Evolutionary conservation across 2,888 invertebrate species (phyloP).

Genomic region (Plebejus argus): DNA sequence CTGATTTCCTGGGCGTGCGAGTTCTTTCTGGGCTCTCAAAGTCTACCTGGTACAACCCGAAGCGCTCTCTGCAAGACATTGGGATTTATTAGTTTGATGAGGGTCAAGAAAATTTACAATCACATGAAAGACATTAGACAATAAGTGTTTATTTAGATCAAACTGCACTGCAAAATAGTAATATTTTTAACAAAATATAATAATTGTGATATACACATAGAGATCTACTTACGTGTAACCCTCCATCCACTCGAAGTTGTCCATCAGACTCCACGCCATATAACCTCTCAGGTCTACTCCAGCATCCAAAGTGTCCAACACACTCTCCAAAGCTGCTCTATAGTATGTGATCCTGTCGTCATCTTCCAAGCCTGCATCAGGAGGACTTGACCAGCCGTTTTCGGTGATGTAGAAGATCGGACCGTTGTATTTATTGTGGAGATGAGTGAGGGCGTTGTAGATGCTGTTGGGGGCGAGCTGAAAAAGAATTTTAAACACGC

Average conservation of each 20-base stretch:
- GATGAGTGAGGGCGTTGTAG: conserved; percentile 58
- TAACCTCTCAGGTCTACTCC: conserved; percentile 77
- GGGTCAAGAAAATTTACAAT: too few relatives aligned
- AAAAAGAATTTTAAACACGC: neutral
- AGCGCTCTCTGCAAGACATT: conserved; percentile 69
- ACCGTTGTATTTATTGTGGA: conserved; percentile 60
- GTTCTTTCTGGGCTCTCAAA: conserved; percentile 81
- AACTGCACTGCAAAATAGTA: too few relatives aligned
- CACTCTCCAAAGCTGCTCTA: conserved; percentile 64
- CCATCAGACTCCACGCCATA: conserved; percentile 84
- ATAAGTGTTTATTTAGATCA: too few relatives aligned
- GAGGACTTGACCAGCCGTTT: conserved; percentile 77
- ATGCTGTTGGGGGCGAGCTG: conserved; percentile 60
- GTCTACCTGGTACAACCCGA: conserved; percentile 86
- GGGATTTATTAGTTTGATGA: neutral
- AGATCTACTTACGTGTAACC: conserved; percentile 74
- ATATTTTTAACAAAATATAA: too few relatives aligned
- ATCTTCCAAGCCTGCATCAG: conserved; percentile 62
- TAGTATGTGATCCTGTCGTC: conserved; percentile 61
- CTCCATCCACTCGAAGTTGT: conserved; percentile 83
- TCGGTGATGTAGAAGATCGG: conserved; percentile 76
- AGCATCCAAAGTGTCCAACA: conserved; percentile 74
- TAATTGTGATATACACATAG: too few relatives aligned
- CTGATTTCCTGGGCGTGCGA: conserved; percentile 83
- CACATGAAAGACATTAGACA: too few relatives aligned